These are phyloP conservation scores for Lumbricus terrestris DNA, from an alignment of 2,888 invertebrate genomes.

Conservation along the genomic window DNA sequence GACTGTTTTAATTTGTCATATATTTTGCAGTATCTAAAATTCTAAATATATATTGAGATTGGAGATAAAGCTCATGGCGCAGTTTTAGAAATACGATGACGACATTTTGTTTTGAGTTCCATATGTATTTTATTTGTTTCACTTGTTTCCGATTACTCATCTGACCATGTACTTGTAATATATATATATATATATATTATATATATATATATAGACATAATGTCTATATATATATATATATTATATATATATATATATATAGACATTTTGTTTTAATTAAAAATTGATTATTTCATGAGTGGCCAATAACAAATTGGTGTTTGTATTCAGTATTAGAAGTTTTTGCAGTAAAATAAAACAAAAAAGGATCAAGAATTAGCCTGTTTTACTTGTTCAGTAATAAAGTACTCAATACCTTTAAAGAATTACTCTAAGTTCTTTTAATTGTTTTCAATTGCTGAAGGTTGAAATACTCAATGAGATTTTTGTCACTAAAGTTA, in stretches of 20 bases:
- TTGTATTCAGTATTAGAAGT: neutral
- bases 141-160: neutral
- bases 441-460: no score
- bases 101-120: neutral
- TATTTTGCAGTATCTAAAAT: neutral
- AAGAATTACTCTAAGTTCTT: neutral
- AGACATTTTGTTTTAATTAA: neutral
- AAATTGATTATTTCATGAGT: neutral
- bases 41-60: no score
- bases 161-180: neutral
- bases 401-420: neutral
- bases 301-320: neutral
- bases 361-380: neutral
- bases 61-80: neutral
- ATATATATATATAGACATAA: neutral
- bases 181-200: constrained; percentile 22
- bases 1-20: neutral
- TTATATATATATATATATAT: neutral
- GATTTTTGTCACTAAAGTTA: neutral
- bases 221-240: neutral
- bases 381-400: neutral
- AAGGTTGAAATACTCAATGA: neutral
- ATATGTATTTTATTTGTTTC: neutral
- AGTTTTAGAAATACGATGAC: neutral
- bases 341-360: neutral